Conservation (phyloP, 2,797 vertebrate genomes). For the Geotrypetes seraphini region DNA sequence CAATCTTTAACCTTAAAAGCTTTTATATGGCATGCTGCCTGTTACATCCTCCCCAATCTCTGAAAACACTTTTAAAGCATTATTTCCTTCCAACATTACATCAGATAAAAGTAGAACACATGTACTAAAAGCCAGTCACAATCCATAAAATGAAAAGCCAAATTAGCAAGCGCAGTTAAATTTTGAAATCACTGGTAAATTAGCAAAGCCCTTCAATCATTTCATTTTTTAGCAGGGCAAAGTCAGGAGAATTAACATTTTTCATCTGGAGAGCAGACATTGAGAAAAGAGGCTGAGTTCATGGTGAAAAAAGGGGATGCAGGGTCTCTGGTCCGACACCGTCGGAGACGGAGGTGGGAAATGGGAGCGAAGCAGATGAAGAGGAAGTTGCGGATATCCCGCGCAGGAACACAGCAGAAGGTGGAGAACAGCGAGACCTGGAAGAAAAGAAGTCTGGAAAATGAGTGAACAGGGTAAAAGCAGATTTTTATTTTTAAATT, state of each 20-base stretch:
- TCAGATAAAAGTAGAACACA: no score
- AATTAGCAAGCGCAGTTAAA: no score
- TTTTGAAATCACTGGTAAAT: no score
- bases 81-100: no score
- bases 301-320: conserved; percentile 35
- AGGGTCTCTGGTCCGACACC: conserved; percentile 23
- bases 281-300: conserved; percentile 53
- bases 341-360: conserved; percentile 75
- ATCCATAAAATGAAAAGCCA: no score
- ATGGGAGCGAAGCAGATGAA: conserved; percentile 90
- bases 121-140: no score
- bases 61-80: no score
- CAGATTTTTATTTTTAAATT: conserved; percentile 26
- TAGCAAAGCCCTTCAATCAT: not conserved
- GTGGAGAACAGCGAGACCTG: conserved; percentile 87
- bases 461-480: conserved; percentile 60
- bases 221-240: conserved; percentile 20
- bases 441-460: conserved; percentile 73
- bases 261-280: conserved; percentile 20
- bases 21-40: no score
- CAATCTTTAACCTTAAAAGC: no score
- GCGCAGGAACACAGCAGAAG: conserved; percentile 77
- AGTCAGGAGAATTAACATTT: conserved; percentile 39
- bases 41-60: no score
- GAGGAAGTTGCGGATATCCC: conserved; percentile 68